phyloP scores from a whole-genome alignment of 2,797 vertebrate species.

The Notoglanidium macrostoma region DNA sequence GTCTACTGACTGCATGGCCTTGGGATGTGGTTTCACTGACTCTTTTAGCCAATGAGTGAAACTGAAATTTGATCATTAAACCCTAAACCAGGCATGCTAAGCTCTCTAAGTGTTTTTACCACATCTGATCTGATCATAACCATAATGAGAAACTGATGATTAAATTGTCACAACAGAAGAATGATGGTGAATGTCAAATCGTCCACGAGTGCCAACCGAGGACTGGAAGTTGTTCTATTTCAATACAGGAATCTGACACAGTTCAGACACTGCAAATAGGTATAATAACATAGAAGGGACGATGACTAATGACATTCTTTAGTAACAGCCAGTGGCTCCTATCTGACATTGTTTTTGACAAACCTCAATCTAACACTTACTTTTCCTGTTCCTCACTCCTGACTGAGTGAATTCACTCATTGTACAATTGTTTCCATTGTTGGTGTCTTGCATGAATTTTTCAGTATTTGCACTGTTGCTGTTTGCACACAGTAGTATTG shows the following conservation, averaged over 20 bases:
- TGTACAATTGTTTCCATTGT: neutral
- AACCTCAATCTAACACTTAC: neutral
- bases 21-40: neutral
- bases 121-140: neutral
- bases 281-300: neutral
- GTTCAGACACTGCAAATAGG: neutral
- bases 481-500: neutral
- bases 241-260: neutral
- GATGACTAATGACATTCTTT: constrained; percentile 17
- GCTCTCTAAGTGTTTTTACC: constrained; percentile 15
- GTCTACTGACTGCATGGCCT: neutral
- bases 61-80: constrained; percentile 24
- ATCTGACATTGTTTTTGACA: constrained; percentile 12
- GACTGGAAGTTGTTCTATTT: neutral
- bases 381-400: neutral
- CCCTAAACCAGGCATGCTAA: constrained; percentile 5
- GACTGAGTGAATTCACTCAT: neutral
- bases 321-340: neutral
- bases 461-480: neutral
- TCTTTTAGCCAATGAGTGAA: constrained; percentile 10
- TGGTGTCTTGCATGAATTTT: neutral
- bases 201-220: neutral
- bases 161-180: constrained; percentile 1
- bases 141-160: constrained; percentile 7
- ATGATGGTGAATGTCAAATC: constrained; percentile 7